These are phyloP conservation scores for Numida meleagris DNA, from an alignment of 2,113 vertebrate species.

Conservation along the genomic window DNA sequence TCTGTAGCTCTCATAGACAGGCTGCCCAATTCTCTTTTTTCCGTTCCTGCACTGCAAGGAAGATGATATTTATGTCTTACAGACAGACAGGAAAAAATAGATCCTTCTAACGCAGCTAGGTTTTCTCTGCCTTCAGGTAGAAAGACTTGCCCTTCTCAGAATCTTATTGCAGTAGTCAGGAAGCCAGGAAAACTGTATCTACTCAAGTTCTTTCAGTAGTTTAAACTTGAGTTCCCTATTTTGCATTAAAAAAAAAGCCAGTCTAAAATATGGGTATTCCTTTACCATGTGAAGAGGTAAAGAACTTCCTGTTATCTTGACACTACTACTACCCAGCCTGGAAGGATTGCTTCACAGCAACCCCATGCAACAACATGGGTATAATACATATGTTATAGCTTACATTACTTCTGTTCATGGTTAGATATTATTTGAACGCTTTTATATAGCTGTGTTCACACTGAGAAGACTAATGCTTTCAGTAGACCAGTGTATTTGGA, in stretches of 20 bases:
- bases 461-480: not conserved
- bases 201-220: too few relatives aligned
- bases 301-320: not conserved
- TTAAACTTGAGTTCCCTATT: not conserved
- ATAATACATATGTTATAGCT: not conserved
- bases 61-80: not conserved
- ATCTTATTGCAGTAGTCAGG: not conserved
- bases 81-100: not conserved
- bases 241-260: not conserved
- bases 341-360: not conserved
- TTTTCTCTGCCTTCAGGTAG: not conserved
- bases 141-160: not conserved
- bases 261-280: not conserved
- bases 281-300: too few relatives aligned
- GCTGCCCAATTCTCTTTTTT: not conserved
- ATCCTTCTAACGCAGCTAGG: not conserved
- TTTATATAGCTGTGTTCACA: not conserved
- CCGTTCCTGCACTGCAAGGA: not conserved
- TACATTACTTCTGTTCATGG: not conserved
- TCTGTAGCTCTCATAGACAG: not conserved
- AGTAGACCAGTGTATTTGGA: not conserved
- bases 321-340: too few relatives aligned
- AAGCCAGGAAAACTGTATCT: not conserved
- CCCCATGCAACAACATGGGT: not conserved
- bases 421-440: not conserved